phyloP scores from a whole-genome alignment of 2,797 vertebrate species.

The Trachurus trachurus region DNA sequence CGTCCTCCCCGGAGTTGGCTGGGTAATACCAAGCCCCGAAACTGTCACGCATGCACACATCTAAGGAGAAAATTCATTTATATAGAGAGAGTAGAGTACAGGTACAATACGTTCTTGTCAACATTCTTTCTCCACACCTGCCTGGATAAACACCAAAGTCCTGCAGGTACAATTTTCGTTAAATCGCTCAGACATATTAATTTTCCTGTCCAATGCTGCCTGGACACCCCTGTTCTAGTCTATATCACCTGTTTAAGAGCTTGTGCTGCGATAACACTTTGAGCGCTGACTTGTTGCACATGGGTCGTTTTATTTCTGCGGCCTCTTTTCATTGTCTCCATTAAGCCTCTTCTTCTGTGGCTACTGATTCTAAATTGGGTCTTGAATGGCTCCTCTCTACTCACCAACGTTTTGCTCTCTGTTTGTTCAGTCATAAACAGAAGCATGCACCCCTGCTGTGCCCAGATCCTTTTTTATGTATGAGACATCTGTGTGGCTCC shows the following conservation, averaged over 20 bases:
- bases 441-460: slow-evolving; percentile 29
- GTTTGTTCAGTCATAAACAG: slow-evolving; percentile 5
- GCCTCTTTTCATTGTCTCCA: slow-evolving; percentile 15
- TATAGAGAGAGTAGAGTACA: background rate
- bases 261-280: background rate
- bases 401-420: no score
- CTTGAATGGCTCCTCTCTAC: background rate
- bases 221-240: background rate
- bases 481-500: slow-evolving; percentile 46
- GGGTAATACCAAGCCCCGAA: slow-evolving; percentile 55
- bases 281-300: slow-evolving; percentile 1
- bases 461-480: slow-evolving; percentile 35
- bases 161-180: slow-evolving; percentile 2
- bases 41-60: slow-evolving; percentile 25
- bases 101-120: background rate
- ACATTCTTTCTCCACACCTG: slow-evolving; percentile 13
- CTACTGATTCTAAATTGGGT: slow-evolving; percentile 1
- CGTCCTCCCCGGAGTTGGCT: slow-evolving; percentile 58
- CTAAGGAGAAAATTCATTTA: slow-evolving; percentile 23
- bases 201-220: background rate
- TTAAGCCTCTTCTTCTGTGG: slow-evolving; percentile 19
- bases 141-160: slow-evolving; percentile 8
- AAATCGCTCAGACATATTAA: slow-evolving; percentile 27
- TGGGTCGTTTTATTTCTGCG: slow-evolving; percentile 11
- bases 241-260: slow-evolving; percentile 4